Base-by-base conservation (phyloP, 2,113 vertebrate genomes). In the Menura novaehollandiae region DNA sequence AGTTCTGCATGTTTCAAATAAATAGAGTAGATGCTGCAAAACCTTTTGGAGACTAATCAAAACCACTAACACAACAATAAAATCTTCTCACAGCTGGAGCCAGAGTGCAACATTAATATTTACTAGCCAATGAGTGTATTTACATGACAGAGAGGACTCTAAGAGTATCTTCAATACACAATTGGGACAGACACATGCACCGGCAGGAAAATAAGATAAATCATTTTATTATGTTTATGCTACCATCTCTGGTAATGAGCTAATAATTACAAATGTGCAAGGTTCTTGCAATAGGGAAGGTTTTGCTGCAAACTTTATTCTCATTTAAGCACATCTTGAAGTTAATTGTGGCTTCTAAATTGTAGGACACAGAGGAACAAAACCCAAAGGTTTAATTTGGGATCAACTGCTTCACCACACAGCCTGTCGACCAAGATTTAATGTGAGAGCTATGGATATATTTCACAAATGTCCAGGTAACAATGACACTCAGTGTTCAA, bases 31-130 rank as follows among this genome's bases (percentile, higher is more conserved):
- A 82, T 9, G 66, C 80, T 89, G 82, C 2, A 15, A 91, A 97
- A 90, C 95, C 85, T 97, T 97, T 93, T 86, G 82, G 94, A 94
- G 85, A 62, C 91, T 97, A 97, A 97, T 97, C 95, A 97, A 97
- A 96, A 96, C 83, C 95, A 80, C 66, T 91, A 96, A 94, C 76
- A 80, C 63, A 88, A 92, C 71, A 96, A 97, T 88, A 96, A 97
- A 92, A 90, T 72, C 59, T 97, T 95, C 84, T 93, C 91, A 91
- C 94, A 97, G 87, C 87, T 96, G 94, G 95, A 71, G 39, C 37
- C 85, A 96, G 63, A 96, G 94, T 85, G 94, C 27, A 91, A 78
- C 90, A 91, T 89, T 97, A 96, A 96, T 93, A 92, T 97, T 98
- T 97, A 96, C 95, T 93, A 97, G 80, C 17, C 62, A 92, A 62